Base-by-base conservation (phyloP, 2,797 vertebrate species). In the Macroramphosus scolopax region DNA sequence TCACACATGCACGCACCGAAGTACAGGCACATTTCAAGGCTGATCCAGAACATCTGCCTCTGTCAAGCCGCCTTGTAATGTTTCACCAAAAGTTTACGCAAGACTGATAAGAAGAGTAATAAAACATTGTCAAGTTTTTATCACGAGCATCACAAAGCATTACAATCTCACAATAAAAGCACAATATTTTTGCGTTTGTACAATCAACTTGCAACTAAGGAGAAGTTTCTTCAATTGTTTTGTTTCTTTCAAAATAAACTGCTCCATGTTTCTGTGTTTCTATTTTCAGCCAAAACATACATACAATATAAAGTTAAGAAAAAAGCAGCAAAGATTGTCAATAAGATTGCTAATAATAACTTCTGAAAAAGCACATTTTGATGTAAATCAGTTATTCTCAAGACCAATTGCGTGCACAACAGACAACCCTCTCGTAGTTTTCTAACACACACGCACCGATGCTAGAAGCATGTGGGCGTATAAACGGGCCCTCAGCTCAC, bases 401-500 rank as follows among this genome's bases (percentile, higher is more conserved):
- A 39, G 41, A 51, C 38, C 59, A 25, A 63, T 8, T 75, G 51
- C 67, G 63, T 46, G 20, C 15, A 5, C 26, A 51, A 46, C 38
- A 71, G 49, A 56, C 43, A 59, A 51, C 61, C 58, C 32, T 43
- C 29, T 79, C 41, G 68, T 50, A 55, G 71, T 65, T 75, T 52
- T 72, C 54, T 67, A 29, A 76, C 48, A 68, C 57, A 63, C 55
- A 67, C 45, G 46, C 62, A 73, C 57, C 62, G 50, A 51, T 55
- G 63, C 61, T 69, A 35, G 64, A 87, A 54, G 69, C 46, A 83
- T 68, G 89, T 92, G 89, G 89, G 88, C 63, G 88, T 88, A 78
- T 35, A 87, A 71, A 75, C 64, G 61, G 48, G 46, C 53, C 36
- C 69, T 72, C 50, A 18, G 68, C 67, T 84, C 67, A 77, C 77